Evolutionary conservation across 2,113 vertebrate species (phyloP).

Genomic region (Syrrhaptes paradoxus): DNA sequence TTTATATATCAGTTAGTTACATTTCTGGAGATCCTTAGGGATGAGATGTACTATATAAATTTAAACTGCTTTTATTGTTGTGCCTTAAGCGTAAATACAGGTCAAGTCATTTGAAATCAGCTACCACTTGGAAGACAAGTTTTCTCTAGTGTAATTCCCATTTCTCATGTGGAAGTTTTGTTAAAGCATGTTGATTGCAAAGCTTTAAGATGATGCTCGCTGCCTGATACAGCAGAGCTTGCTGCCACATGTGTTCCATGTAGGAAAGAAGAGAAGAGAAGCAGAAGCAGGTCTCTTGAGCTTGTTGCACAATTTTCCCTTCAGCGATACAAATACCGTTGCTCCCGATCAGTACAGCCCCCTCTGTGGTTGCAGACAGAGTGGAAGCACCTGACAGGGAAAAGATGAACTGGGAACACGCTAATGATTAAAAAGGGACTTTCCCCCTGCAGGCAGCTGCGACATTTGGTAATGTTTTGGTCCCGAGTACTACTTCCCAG

Average conservation of each 20-base stretch:
- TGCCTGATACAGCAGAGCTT: neutral
- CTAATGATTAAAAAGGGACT: constrained; percentile 34
- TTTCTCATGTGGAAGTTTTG: neutral
- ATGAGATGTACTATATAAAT: neutral
- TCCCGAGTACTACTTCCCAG: neutral
- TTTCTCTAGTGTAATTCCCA: neutral
- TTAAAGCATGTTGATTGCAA: neutral
- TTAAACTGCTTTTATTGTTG: constrained; percentile 34
- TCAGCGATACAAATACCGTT: neutral
- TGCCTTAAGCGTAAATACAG: neutral
- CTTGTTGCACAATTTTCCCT: neutral
- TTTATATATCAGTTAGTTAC: neutral
- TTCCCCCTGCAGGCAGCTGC: constrained; percentile 9
- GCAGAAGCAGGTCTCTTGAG: neutral
- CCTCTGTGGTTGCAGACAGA: neutral
- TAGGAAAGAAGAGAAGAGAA: neutral
- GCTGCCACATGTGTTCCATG: neutral
- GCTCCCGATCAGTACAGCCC: neutral
- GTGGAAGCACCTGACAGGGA: constrained; percentile 34
- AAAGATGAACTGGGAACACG: neutral
- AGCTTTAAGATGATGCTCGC: neutral
- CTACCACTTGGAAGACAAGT: neutral
- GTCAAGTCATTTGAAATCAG: neutral
- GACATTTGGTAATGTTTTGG: neutral
- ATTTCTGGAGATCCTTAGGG: constrained; percentile 41